These are phyloP conservation scores for Aproaerema taeniolella DNA, from an alignment of 2,888 invertebrate genomes.

Conservation along the genomic window DNA sequence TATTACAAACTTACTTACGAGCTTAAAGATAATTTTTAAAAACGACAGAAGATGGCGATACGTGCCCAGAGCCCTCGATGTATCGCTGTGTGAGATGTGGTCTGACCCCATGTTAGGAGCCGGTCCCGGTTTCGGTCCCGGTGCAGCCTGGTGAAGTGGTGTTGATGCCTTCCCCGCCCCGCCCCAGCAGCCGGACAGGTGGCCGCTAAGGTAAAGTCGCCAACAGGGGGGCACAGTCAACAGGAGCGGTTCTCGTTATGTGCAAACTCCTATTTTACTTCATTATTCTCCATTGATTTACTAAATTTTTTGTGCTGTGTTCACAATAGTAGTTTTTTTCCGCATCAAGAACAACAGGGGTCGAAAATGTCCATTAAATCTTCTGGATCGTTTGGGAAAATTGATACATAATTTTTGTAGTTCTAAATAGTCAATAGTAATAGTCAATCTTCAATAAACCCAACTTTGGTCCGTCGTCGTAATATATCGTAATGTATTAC, in stretches of 20 bases:
- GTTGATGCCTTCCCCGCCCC: constrained; percentile 25
- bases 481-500: too few relatives aligned
- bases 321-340: constrained; percentile 31
- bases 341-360: too few relatives aligned
- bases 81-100: constrained; percentile 71
- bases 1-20: constrained; percentile 43
- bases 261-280: constrained; percentile 62
- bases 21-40: constrained; percentile 72
- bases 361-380: too few relatives aligned
- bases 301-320: constrained; percentile 33
- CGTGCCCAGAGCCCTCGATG: constrained; percentile 71
- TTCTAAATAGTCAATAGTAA: too few relatives aligned
- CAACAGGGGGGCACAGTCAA: constrained; percentile 55
- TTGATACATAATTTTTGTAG: too few relatives aligned
- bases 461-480: too few relatives aligned
- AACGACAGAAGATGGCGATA: constrained; percentile 74
- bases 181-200: constrained; percentile 23
- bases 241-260: constrained; percentile 61
- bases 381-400: too few relatives aligned
- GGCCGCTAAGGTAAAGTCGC: constrained; percentile 60
- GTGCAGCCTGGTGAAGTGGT: constrained; percentile 31
- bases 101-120: constrained; percentile 70
- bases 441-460: too few relatives aligned
- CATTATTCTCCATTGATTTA: constrained; percentile 40
- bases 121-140: constrained; percentile 42